phyloP scores from a whole-genome alignment of 2,113 vertebrate species.

The Coregonus clupeaformis region DNA sequence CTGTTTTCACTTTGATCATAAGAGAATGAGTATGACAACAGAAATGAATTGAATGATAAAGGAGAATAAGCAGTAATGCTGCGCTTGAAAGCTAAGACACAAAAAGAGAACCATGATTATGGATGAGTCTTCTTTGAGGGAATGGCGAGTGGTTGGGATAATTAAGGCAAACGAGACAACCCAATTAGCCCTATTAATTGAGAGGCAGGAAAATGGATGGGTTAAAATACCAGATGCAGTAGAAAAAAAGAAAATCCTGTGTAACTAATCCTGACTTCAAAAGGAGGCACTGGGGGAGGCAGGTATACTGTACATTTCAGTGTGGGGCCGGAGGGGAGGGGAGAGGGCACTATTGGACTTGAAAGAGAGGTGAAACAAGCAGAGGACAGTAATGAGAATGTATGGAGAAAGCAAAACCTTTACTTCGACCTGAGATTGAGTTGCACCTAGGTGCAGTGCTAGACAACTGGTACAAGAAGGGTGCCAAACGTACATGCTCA shows the following conservation, averaged over 20 bases:
- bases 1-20: conserved; percentile 19
- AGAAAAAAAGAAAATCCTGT: conserved; percentile 20
- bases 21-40: conserved; percentile 26
- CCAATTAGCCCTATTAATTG: conserved; percentile 58
- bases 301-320: conserved; percentile 33
- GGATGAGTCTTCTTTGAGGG: conserved; percentile 13
- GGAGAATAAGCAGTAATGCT: conserved; percentile 16
- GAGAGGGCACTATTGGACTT: conserved; percentile 32
- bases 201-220: conserved; percentile 52
- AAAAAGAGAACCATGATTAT: conserved; percentile 6
- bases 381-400: conserved; percentile 56
- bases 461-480: conserved; percentile 63
- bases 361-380: conserved; percentile 14
- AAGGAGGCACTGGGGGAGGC: conserved; percentile 45
- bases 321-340: conserved; percentile 15
- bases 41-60: background rate
- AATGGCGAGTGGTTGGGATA: conserved; percentile 40
- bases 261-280: conserved; percentile 45
- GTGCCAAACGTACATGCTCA: conserved; percentile 68
- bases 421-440: conserved; percentile 92
- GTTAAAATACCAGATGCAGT: conserved; percentile 54
- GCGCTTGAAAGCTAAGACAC: conserved; percentile 17
- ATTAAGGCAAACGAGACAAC: conserved; percentile 65
- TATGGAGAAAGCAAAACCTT: conserved; percentile 68
- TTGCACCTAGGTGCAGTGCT: conserved; percentile 71